Evolutionary conservation across 2,797 vertebrate species (phyloP).

Genomic region (Syngnathus acus): DNA sequence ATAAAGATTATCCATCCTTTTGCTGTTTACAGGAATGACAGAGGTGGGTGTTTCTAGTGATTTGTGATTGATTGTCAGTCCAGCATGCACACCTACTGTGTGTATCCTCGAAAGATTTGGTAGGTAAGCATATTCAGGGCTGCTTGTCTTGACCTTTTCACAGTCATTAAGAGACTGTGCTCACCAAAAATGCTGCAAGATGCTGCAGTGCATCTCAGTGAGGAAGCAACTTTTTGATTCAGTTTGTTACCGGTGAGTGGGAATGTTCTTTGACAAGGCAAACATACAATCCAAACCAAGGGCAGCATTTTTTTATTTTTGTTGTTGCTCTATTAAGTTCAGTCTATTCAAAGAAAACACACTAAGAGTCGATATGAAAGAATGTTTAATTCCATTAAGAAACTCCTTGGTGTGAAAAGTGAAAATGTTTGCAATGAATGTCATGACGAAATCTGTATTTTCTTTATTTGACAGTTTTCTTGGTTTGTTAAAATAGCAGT

Average conservation of each 20-base stretch:
- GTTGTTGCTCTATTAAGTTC: not conserved
- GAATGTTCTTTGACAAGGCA: not conserved
- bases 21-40: not conserved
- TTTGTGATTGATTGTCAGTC: conserved; percentile 44
- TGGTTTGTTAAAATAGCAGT: too few relatives aligned
- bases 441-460: not conserved
- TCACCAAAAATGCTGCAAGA: conserved; percentile 22
- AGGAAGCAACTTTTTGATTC: conserved; percentile 7
- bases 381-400: too few relatives aligned
- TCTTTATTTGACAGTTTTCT: not conserved
- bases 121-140: conserved; percentile 33
- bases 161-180: conserved; percentile 35
- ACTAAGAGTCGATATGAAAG: too few relatives aligned
- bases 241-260: not conserved
- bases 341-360: too few relatives aligned
- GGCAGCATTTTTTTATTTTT: not conserved
- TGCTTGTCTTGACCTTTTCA: conserved; percentile 41
- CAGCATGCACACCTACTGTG: conserved; percentile 24
- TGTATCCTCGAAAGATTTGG: conserved; percentile 24
- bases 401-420: too few relatives aligned
- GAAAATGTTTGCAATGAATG: not conserved
- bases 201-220: conserved; percentile 12
- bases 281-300: not conserved
- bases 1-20: not conserved
- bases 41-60: conserved; percentile 18